Conservation (phyloP, 2,797 vertebrate species). For the Tangara arthus region DNA sequence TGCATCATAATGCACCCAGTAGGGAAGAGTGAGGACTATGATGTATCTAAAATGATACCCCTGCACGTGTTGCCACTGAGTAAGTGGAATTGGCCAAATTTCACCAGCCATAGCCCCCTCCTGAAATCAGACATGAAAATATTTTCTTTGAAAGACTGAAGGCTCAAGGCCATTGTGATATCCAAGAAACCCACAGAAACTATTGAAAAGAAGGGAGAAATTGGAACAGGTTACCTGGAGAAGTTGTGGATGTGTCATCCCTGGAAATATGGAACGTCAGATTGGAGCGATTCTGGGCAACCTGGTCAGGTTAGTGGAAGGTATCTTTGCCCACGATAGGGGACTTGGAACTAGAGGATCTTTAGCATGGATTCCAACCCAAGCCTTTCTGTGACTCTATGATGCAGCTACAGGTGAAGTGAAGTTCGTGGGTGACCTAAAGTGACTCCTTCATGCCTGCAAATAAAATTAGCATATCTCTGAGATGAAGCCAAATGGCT, state of each 20-base stretch:
- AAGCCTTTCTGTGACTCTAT: background rate
- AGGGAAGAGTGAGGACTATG: background rate
- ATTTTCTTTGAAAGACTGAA: background rate
- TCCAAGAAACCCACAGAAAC: background rate
- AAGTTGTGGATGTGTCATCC: background rate
- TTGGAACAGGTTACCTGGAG: background rate
- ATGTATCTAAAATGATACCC: background rate
- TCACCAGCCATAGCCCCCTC: background rate
- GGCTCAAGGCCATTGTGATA: background rate
- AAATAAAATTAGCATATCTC: background rate
- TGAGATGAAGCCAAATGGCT: background rate
- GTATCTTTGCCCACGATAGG: accelerated
- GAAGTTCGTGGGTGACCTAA: background rate
- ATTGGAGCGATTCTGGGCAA: background rate
- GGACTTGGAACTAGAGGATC: background rate
- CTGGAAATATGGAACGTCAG: background rate
- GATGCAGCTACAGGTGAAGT: background rate
- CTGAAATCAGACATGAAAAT: background rate
- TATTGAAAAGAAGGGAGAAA: background rate
- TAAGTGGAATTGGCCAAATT: background rate
- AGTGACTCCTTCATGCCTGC: background rate
- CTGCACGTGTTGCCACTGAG: background rate
- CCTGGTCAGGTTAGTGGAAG: background rate
- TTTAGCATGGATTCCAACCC: background rate
- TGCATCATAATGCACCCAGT: background rate